Percentiles rank a stretch among this genome's conserved stretches.
Evolutionary conservation across 2,797 vertebrate genomes (phyloP).

Genomic region (Hafferia zeledoni): DNA sequence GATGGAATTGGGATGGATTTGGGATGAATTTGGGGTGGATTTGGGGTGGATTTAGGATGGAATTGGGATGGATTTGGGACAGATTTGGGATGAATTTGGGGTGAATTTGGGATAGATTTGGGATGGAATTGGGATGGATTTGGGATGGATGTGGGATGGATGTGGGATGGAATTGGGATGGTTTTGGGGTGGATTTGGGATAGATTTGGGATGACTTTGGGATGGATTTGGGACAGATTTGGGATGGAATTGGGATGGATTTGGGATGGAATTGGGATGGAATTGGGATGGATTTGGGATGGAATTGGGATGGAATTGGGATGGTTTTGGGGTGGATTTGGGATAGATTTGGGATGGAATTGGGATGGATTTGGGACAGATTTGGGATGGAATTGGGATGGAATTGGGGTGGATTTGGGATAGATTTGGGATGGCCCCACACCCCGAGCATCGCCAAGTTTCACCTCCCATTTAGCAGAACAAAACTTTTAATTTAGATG

Average conservation of each 20-base stretch:
- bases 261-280: rapidly evolving
- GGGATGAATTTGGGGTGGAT: no score
- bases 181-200: background rate
- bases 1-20: no score
- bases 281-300: no score
- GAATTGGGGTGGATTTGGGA: background rate
- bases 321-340: background rate
- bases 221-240: background rate
- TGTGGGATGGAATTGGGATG: no score
- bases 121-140: background rate
- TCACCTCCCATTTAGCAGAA: conserved; percentile 77
- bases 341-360: background rate
- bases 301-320: background rate
- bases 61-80: no score
- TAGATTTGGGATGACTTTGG: background rate
- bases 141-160: no score
- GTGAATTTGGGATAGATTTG: background rate
- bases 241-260: no score
- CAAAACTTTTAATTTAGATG: conserved; percentile 88
- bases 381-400: background rate
- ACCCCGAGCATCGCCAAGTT: conserved; percentile 18
- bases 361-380: no score
- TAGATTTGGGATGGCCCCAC: background rate
- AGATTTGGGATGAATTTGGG: no score
- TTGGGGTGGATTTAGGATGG: no score